Evolutionary conservation across 2,888 invertebrate species (phyloP), one percentile per base, ranked within the genome.

Genomic region (Laspeyria flexula): DNA sequence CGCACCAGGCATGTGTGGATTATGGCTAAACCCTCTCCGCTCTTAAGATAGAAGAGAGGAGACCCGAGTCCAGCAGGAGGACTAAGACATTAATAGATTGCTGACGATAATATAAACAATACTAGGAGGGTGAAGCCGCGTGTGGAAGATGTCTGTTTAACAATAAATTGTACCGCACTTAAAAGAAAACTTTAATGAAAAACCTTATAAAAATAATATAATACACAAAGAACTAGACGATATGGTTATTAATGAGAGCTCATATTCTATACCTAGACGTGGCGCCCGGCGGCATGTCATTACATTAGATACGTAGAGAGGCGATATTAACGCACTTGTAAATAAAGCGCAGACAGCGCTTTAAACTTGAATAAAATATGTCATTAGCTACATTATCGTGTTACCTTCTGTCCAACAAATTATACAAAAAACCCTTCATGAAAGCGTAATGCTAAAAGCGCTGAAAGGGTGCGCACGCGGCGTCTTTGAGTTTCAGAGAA

Each of bases 391-490:
- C 81, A 85, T 83, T 86, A 86, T 83, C 77, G 73, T 79, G 74
- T 79, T 78, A 79, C 72, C 71, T 62, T 71, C 73, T 71, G 79
- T 73, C 78, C 79, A 69, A 72, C 65, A 76, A 81, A 83, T 84
- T 83, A 84, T 78, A 81, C 81, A 81, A 85, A 86, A 85, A 83
- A 75, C 75, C 75, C 71, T 73, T 79, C 74, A 73, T 88, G 83
- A 88, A 87, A 89, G 71, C 76, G 77, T 88, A 86, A 88, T 85
- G 86, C 76, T 83, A 79, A 85, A 85, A 84, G 81, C 78, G 55
- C 73, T 83, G 81, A 83, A 85, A 81, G 83, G 86, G 86, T 90
- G 89, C 90, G 90, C 88, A 85, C 75, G 88, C 90, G 87, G 42
- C 45, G 42, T 76, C 79, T 77, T 77, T 77, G 77, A 75, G 71